Evolutionary conservation across 2,797 vertebrate species (phyloP).

Genomic region (Falco rusticolus): DNA sequence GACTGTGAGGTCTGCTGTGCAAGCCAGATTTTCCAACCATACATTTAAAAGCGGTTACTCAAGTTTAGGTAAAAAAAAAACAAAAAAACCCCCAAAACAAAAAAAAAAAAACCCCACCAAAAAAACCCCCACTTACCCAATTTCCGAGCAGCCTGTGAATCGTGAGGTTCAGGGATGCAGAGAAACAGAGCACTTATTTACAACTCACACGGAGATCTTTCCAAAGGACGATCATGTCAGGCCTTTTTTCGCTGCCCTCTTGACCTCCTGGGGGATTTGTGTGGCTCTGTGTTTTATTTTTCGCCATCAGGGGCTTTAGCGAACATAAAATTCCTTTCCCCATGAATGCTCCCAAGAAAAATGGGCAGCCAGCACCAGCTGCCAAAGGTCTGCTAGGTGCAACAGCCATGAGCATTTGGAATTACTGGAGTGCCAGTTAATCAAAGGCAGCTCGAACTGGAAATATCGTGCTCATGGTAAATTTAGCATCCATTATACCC

Average conservation of each 20-base stretch:
- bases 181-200: slow-evolving; percentile 30
- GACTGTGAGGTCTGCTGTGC: slow-evolving; percentile 77
- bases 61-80: slow-evolving; percentile 63
- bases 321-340: slow-evolving; percentile 47
- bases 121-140: slow-evolving; percentile 59
- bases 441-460: slow-evolving; percentile 29
- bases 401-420: not conserved
- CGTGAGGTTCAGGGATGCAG: slow-evolving; percentile 36
- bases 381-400: slow-evolving; percentile 43
- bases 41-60: slow-evolving; percentile 76
- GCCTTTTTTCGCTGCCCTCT: not conserved
- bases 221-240: not conserved
- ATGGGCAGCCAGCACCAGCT: slow-evolving; percentile 33
- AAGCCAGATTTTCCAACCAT: slow-evolving; percentile 77
- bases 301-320: slow-evolving; percentile 11
- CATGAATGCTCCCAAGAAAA: slow-evolving; percentile 34
- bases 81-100: not conserved
- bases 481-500: not conserved
- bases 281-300: not conserved
- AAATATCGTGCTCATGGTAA: not conserved
- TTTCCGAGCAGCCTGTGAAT: slow-evolving; percentile 77
- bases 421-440: slow-evolving; percentile 14
- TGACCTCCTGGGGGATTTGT: not conserved
- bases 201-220: not conserved
- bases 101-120: not conserved